Percentiles rank a stretch among this genome's conserved stretches.
Evolutionary conservation across 2,113 vertebrate species (phyloP).

Genomic region (Aramus guarauna): DNA sequence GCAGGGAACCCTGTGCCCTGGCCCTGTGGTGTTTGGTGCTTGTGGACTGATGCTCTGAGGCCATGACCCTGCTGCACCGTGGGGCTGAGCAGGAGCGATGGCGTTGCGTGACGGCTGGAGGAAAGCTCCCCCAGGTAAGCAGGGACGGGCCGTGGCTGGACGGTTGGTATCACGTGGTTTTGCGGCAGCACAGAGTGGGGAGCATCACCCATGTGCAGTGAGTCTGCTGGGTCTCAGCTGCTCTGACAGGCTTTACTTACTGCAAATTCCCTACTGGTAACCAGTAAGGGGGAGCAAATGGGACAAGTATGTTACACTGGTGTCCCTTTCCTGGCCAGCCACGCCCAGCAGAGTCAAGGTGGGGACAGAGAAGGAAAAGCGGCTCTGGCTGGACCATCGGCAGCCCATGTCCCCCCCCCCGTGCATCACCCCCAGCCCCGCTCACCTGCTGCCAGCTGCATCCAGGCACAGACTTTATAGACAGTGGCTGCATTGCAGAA

Average conservation of each 20-base stretch:
- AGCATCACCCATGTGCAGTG: accelerated
- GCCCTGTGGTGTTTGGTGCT: accelerated
- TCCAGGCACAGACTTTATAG: conserved; percentile 98
- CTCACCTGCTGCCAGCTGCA: conserved; percentile 96
- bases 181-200: background rate
- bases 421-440: accelerated
- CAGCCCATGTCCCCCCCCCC: background rate
- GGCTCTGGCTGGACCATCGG: accelerated
- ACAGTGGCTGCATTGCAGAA: conserved; percentile 95
- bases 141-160: background rate
- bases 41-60: background rate
- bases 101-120: accelerated
- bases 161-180: accelerated
- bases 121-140: background rate
- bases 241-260: background rate
- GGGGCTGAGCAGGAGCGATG: background rate
- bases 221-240: background rate
- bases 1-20: background rate
- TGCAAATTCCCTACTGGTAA: background rate
- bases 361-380: background rate
- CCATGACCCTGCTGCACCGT: accelerated
- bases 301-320: background rate
- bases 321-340: background rate
- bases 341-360: accelerated
- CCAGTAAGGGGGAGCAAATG: accelerated